A percentile compares a stretch with the other conserved stretches of the same genome.
Conservation (phyloP, 1,140 invertebrate species). For the Mesaphorura yosii region DNA sequence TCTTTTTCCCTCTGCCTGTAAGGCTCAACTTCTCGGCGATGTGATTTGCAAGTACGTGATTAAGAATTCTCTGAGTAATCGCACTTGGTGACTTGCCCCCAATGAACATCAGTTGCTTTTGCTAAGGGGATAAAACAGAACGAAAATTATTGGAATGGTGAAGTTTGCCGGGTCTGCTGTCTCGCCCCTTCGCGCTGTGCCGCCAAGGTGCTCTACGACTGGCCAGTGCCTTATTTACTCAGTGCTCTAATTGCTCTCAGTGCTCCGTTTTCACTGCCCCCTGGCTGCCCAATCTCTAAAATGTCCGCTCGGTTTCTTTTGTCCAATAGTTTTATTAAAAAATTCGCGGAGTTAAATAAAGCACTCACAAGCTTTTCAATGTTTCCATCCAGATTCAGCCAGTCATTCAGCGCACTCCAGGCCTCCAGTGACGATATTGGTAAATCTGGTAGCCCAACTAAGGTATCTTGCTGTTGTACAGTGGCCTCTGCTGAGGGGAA, state of each 20-base stretch:
- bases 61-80: neutral
- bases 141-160: too few species aligned
- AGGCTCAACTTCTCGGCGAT: neutral
- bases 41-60: neutral
- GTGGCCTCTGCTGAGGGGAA: neutral
- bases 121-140: too few species aligned
- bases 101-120: too few species aligned
- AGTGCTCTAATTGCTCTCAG: too few species aligned
- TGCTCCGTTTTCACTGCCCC: neutral
- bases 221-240: too few species aligned
- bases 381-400: neutral
- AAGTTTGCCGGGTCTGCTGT: too few species aligned
- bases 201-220: too few species aligned
- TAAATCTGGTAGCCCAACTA: neutral
- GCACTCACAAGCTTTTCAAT: neutral
- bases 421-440: neutral
- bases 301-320: neutral
- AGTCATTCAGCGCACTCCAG: neutral
- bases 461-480: neutral
- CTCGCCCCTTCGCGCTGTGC: too few species aligned
- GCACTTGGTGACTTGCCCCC: too few species aligned
- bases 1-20: neutral
- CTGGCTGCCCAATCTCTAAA: neutral
- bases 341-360: neutral
- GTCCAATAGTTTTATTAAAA: neutral